Percentiles rank a stretch among this genome's conserved stretches.
phyloP scores from a whole-genome alignment of 2,797 vertebrate genomes.

The Coreius guichenoti region DNA sequence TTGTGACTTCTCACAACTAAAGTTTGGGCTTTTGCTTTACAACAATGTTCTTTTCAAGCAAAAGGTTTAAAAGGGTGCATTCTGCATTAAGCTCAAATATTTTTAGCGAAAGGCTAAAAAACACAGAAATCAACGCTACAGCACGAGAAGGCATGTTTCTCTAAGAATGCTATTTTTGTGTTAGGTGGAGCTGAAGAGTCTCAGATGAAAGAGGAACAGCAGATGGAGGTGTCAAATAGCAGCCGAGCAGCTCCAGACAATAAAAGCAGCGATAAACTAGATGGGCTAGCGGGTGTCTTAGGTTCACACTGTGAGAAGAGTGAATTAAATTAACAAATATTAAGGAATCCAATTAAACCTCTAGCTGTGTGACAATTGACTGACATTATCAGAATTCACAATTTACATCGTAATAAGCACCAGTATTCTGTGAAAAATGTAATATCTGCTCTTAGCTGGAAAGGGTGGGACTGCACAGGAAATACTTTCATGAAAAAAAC shows the following conservation, averaged over 20 bases:
- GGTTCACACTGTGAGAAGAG: neutral
- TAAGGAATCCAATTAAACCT: neutral
- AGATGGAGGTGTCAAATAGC: slow-evolving; percentile 35
- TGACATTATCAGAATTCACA: neutral
- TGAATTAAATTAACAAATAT: slow-evolving; percentile 1
- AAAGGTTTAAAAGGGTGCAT: neutral
- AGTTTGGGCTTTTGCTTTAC: neutral
- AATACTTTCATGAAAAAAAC: neutral
- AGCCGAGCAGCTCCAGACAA: slow-evolving; percentile 4
- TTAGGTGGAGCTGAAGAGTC: neutral
- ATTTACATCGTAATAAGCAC: neutral
- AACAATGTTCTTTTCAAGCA: neutral
- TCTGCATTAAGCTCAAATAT: neutral
- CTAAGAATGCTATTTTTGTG: slow-evolving; percentile 5
- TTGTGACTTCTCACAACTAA: neutral
- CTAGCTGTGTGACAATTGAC: neutral
- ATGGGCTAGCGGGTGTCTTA: neutral
- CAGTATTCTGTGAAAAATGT: neutral
- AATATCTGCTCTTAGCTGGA: neutral
- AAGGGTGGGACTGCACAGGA: neutral
- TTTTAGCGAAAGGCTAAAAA: neutral
- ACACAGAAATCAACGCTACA: neutral
- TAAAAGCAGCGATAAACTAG: neutral
- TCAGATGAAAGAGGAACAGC: slow-evolving; percentile 24
- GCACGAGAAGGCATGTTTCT: slow-evolving; percentile 1